Evolutionary conservation across 2,797 vertebrate species (phyloP), one percentile per base, ranked within the genome.

Genomic region (Parambassis ranga): DNA sequence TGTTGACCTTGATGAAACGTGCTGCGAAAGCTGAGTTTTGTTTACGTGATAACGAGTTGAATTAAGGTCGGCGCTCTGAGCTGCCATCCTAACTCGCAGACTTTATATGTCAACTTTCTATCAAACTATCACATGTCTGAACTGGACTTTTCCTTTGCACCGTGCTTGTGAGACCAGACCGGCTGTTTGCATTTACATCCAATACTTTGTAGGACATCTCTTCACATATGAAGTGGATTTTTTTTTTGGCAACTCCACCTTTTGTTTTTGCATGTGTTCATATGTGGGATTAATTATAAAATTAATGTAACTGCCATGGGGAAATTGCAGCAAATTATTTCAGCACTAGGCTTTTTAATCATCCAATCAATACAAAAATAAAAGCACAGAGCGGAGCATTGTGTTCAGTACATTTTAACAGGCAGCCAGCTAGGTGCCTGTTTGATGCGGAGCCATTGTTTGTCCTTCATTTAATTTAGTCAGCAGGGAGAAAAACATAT

Each of bases 1-100:
- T 3, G 27, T 27, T 65, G 66, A 77, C 81, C 72, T 74, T 73
- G 66, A 75, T 75, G 71, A 28, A 22, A 26, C 33, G 5, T 13
- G 31, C 13, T 49, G 41, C 31, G 24, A 58, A 72, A 43, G 41
- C 46, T 26, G 39, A 14, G 11, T 43, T 67, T 35, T 57, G 36
- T 68, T 65, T 41, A 23, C 24, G 43, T 55, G 67, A 39, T 70
- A 75, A 71, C 75, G 68, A 41, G 28, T 63, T 65, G 28, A 63
- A 27, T 71, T 46, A 49, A 77, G 73, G 68, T 65, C 71, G 33
- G 14, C 9, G 27, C n/a, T 20, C 35, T 77, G 27, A 28, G 28
- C 72, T 50, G 42, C 35, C 66, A 52, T 35, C 55, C 37, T 33
- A n/a, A 18, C 28, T 60, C 31, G n/a, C 33, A 43, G 16, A 46